phyloP scores from a whole-genome alignment of 1,140 invertebrate species.

The Macrosteles quadrilineatus region DNA sequence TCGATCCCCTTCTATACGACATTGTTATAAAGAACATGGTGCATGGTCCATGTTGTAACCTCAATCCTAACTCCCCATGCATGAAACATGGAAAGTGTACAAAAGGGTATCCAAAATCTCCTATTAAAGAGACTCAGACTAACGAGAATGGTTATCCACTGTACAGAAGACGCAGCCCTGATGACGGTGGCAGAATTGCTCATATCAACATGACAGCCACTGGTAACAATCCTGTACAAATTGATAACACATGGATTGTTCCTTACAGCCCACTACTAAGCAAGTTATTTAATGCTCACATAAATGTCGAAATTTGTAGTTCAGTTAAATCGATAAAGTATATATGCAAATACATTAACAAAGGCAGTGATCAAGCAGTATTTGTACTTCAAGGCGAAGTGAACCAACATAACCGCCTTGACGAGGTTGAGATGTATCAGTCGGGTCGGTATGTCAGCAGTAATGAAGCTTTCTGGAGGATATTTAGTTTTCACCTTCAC shows the following conservation, averaged over 20 bases:
- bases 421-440: conserved; percentile 32
- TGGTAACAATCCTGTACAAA: not conserved
- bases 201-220: not conserved
- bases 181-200: conserved; percentile 26
- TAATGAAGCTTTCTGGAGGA: conserved; percentile 51
- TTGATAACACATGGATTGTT: conserved; percentile 30
- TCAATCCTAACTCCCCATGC: conserved; percentile 49
- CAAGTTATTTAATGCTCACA: conserved; percentile 30
- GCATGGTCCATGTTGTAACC: conserved; percentile 47
- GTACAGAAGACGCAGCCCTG: conserved; percentile 29
- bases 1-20: conserved; percentile 42
- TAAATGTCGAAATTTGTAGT: conserved; percentile 41
- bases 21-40: conserved; percentile 48
- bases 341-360: conserved; percentile 48
- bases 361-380: conserved; percentile 41
- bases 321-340: conserved; percentile 44
- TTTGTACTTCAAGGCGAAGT: conserved; percentile 33
- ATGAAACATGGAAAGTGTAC: conserved; percentile 50
- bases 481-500: conserved; percentile 48
- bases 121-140: conserved; percentile 40
- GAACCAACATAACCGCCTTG: not conserved
- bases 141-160: conserved; percentile 33
- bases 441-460: conserved; percentile 51
- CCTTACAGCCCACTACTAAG: conserved; percentile 25
- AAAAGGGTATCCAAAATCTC: conserved; percentile 41